Evolutionary conservation across 2,113 vertebrate species (phyloP).

Genomic region (Pyrgilauda ruficollis): DNA sequence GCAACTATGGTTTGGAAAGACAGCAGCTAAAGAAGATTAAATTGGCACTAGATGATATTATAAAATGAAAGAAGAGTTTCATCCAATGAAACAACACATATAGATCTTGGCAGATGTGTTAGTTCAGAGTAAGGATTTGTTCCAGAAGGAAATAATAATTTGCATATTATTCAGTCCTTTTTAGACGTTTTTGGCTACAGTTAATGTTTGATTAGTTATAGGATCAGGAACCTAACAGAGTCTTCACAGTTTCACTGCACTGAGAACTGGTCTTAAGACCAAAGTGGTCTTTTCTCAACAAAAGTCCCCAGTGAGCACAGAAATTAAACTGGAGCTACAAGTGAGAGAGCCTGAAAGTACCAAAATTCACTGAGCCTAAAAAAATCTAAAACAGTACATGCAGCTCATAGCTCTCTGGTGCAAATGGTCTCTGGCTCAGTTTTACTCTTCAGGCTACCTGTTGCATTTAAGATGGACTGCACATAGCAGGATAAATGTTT

Average conservation of each 20-base stretch:
- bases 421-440: background rate
- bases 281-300: background rate
- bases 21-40: background rate
- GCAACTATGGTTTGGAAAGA: background rate
- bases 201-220: background rate
- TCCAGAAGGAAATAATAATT: background rate
- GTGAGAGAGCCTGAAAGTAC: background rate
- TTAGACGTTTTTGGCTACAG: background rate
- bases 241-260: background rate
- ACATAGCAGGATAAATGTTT: background rate
- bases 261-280: background rate
- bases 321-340: background rate
- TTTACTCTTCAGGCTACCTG: background rate
- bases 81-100: background rate
- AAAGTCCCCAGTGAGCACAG: accelerated
- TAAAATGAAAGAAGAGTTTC: background rate
- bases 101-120: background rate
- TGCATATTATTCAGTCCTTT: background rate
- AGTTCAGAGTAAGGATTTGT: background rate
- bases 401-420: background rate
- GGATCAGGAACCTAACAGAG: background rate
- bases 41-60: background rate
- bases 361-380: background rate
- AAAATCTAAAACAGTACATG: background rate
- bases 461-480: background rate